phyloP scores from a whole-genome alignment of 2,113 vertebrate species.

The Suricata suricatta region DNA sequence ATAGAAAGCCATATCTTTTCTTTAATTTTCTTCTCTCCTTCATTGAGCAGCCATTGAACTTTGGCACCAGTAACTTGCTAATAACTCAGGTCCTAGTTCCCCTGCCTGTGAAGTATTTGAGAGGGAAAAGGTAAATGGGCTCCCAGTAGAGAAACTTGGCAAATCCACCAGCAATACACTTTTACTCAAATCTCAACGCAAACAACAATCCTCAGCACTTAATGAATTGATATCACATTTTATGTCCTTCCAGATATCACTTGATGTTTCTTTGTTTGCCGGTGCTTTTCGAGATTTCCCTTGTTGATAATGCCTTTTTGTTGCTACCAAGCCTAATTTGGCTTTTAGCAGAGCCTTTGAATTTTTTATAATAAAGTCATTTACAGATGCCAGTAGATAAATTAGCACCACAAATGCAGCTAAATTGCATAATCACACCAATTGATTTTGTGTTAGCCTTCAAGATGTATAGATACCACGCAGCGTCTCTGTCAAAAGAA shows the following conservation, averaged over 20 bases:
- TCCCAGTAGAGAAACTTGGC: constrained; percentile 34
- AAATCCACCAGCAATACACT: constrained; percentile 61
- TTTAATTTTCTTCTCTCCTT: constrained; percentile 9
- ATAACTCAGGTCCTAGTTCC: background rate
- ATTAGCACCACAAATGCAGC: constrained; percentile 86
- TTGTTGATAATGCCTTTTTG: constrained; percentile 81
- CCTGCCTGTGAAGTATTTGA: background rate
- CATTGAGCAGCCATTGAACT: constrained; percentile 15
- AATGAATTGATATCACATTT: constrained; percentile 82
- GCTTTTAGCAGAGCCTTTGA: constrained; percentile 84
- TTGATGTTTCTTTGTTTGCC: constrained; percentile 77
- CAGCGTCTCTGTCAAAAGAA: constrained; percentile 83
- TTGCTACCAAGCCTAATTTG: constrained; percentile 82
- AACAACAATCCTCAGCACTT: constrained; percentile 78
- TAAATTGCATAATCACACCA: constrained; percentile 85
- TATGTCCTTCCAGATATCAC: constrained; percentile 79
- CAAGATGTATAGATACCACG: constrained; percentile 85
- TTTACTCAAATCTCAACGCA: constrained; percentile 78
- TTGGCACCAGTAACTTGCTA: constrained; percentile 35
- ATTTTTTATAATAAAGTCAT: constrained; percentile 89
- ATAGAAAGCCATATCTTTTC: background rate
- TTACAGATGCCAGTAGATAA: constrained; percentile 86
- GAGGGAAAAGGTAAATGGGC: background rate
- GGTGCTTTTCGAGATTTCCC: constrained; percentile 82
- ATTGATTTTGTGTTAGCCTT: constrained; percentile 87